A percentile compares a stretch with the other conserved stretches of the same genome.
Evolutionary conservation across 2,113 vertebrate species (phyloP).

Genomic region (Syngnathus typhle): DNA sequence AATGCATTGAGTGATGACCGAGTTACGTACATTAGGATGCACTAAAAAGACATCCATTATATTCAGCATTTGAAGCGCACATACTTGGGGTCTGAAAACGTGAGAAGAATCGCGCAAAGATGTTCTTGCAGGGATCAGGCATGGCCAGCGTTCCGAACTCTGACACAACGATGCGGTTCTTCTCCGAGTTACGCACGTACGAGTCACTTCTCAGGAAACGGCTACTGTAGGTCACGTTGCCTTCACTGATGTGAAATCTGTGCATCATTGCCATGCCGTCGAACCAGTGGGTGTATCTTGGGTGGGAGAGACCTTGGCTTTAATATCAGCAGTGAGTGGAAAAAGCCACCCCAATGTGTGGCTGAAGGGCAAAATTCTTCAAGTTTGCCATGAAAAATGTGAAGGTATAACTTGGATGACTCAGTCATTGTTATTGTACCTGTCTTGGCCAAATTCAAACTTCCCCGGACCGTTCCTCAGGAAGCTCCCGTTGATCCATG

Average conservation of each 20-base stretch:
- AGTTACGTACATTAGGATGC: conserved; percentile 8
- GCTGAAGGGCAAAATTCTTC: no score
- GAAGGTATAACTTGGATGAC: no score
- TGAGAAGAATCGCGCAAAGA: conserved; percentile 84
- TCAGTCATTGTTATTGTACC: conserved; percentile 15
- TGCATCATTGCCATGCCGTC: conserved; percentile 93
- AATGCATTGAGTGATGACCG: conserved; percentile 14
- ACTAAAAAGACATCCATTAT: neutral
- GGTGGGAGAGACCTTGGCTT: neutral
- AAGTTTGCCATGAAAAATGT: no score
- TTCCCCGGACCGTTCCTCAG: conserved; percentile 87
- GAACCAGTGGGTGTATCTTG: conserved; percentile 88
- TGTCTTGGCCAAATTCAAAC: conserved; percentile 85
- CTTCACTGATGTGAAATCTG: conserved; percentile 78
- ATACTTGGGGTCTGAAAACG: conserved; percentile 77
- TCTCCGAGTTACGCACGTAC: conserved; percentile 74
- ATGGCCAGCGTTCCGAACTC: conserved; percentile 85
- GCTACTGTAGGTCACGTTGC: conserved; percentile 81
- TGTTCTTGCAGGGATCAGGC: conserved; percentile 89
- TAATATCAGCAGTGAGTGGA: neutral
- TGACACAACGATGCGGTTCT: conserved; percentile 79
- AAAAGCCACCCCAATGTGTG: no score
- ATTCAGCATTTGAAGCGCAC: conserved; percentile 29
- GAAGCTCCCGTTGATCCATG: conserved; percentile 82
- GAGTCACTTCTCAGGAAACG: conserved; percentile 82